A percentile compares a stretch with the other conserved stretches of the same genome.
These are phyloP conservation scores for Furcula furcula DNA, from an alignment of 2,888 invertebrate genomes.

Conservation along the genomic window DNA sequence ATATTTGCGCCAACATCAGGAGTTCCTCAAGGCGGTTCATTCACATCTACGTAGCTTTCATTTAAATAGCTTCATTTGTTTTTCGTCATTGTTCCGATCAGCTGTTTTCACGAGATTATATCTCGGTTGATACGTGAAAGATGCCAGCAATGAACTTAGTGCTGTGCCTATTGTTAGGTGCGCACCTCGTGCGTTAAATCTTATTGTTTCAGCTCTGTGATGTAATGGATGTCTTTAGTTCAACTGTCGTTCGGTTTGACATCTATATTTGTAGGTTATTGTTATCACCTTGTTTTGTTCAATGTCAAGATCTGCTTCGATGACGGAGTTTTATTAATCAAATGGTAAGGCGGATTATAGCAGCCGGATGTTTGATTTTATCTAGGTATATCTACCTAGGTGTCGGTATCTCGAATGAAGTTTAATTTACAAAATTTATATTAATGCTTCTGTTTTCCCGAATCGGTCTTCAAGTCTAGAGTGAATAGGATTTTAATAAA, in stretches of 20 bases:
- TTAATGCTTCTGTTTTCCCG: too few species aligned
- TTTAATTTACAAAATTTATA: too few species aligned
- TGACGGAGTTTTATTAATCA: background rate
- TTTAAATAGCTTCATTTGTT: slow-evolving; percentile 68
- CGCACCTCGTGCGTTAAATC: slow-evolving; percentile 53
- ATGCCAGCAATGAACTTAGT: slow-evolving; percentile 60
- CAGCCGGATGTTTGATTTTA: background rate
- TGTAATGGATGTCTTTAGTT: slow-evolving; percentile 42
- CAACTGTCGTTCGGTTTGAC: slow-evolving; percentile 30
- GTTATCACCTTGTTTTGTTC: slow-evolving; percentile 21
- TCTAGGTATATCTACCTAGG: slow-evolving; percentile 9
- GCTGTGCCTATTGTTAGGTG: slow-evolving; percentile 50
- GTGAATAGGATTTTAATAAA: too few species aligned
- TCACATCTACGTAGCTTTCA: slow-evolving; percentile 65
- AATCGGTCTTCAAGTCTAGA: too few species aligned
- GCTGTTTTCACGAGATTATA: slow-evolving; percentile 72
- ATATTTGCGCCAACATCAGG: slow-evolving; percentile 75
- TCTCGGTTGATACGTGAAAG: slow-evolving; percentile 69
- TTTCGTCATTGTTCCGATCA: slow-evolving; percentile 75
- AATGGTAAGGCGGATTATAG: background rate
- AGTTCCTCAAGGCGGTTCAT: slow-evolving; percentile 77
- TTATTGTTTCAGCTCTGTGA: slow-evolving; percentile 54
- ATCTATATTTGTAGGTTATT: slow-evolving; percentile 30
- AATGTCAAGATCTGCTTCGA: slow-evolving; percentile 17
- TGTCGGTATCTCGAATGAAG: too few species aligned